phyloP scores from a whole-genome alignment of 1,140 invertebrate genomes.

The Agrypnia vestita region DNA sequence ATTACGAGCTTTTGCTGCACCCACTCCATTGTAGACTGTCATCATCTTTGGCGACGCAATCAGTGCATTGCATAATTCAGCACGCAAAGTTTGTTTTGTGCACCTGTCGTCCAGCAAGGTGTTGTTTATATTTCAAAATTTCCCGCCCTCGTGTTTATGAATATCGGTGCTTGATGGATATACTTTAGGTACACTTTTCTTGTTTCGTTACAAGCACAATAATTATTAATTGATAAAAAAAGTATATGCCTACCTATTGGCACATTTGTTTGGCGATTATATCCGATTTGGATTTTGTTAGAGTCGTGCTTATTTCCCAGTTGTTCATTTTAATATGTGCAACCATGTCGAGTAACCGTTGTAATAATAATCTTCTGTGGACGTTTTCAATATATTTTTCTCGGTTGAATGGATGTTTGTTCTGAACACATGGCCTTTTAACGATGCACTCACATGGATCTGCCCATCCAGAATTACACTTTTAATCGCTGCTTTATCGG shows the following conservation, averaged over 20 bases:
- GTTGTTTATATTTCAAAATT: not conserved
- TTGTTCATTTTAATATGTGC: too few relatives aligned
- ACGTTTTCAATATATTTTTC: not conserved
- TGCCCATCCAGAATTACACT: not conserved
- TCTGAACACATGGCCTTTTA: not conserved
- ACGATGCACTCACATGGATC: slow-evolving; percentile 3
- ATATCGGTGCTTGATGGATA: too few relatives aligned
- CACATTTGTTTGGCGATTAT: too few relatives aligned
- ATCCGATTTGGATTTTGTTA: too few relatives aligned
- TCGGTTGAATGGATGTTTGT: not conserved
- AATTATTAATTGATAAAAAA: too few relatives aligned
- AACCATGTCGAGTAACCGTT: too few relatives aligned
- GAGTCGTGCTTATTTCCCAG: too few relatives aligned
- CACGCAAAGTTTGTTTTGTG: not conserved
- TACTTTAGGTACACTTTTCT: too few relatives aligned
- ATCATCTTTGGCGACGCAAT: not conserved
- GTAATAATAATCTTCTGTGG: too few relatives aligned
- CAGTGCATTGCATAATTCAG: not conserved
- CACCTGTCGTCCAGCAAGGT: not conserved
- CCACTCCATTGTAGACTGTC: not conserved
- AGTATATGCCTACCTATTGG: too few relatives aligned
- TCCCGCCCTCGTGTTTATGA: too few relatives aligned
- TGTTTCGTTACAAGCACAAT: too few relatives aligned
- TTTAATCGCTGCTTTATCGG: not conserved
- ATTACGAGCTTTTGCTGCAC: not conserved